These are phyloP conservation scores for Emydoidea blandingii DNA, from an alignment of 2,797 vertebrate genomes.

Conservation along the genomic window DNA sequence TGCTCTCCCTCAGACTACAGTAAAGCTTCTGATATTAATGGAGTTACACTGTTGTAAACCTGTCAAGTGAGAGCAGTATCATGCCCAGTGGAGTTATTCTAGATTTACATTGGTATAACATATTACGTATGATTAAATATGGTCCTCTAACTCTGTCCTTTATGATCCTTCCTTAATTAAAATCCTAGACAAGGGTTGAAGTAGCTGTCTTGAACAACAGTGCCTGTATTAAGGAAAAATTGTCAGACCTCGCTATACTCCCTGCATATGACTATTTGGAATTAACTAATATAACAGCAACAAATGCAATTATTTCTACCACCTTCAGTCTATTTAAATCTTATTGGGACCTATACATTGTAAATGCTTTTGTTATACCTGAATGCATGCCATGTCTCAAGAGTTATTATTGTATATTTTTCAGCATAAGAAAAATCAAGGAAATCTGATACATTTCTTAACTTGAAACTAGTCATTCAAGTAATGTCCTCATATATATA, in stretches of 20 bases:
- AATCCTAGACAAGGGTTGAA: constrained; percentile 35
- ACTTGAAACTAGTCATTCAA: not conserved
- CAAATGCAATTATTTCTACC: constrained; percentile 24
- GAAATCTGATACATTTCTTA: not conserved
- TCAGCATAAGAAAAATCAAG: not conserved
- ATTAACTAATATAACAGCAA: not conserved
- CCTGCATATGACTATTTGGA: not conserved
- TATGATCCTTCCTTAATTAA: constrained; percentile 59
- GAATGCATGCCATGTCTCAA: not conserved
- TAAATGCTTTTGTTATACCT: not conserved
- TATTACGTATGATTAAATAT: not conserved
- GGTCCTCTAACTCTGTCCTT: constrained; percentile 25
- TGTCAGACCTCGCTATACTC: constrained; percentile 23
- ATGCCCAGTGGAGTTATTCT: constrained; percentile 16
- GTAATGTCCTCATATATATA: not conserved
- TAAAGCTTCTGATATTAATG: not conserved
- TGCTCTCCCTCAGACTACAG: not conserved
- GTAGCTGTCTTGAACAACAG: constrained; percentile 1
- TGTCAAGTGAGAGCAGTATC: not conserved
- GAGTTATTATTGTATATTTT: not conserved
- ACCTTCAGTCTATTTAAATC: constrained; percentile 27
- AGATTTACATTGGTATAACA: not conserved
- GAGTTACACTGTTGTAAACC: not conserved
- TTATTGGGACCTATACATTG: constrained; percentile 32
- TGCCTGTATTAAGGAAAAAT: constrained; percentile 8